phyloP scores from a whole-genome alignment of 2,888 invertebrate genomes.

The Philonicus albiceps region DNA sequence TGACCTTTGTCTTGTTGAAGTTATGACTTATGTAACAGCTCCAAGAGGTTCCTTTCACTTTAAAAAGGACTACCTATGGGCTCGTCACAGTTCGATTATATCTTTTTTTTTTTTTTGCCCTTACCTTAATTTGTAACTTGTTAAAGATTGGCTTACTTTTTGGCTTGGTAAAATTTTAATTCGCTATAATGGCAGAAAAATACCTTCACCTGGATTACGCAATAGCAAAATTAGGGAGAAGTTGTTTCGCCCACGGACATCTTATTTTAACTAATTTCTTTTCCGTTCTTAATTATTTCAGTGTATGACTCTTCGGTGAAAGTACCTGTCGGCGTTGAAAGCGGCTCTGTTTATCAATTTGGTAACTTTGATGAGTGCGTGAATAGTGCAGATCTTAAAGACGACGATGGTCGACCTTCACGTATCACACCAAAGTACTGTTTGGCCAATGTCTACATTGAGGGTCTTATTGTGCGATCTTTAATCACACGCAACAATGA shows the following conservation, averaged over 20 bases:
- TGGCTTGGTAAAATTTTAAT: not conserved
- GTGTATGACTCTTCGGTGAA: constrained; percentile 80
- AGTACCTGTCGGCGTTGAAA: constrained; percentile 72
- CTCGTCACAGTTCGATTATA: not conserved
- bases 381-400: constrained; percentile 54
- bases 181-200: not conserved
- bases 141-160: constrained; percentile 12
- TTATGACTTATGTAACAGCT: not conserved
- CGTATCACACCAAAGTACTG: constrained; percentile 68
- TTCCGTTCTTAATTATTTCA: constrained; percentile 57
- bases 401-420: constrained; percentile 52
- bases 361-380: constrained; percentile 80
- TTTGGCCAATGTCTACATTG: constrained; percentile 66
- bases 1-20: constrained; percentile 23
- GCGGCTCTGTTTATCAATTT: constrained; percentile 73
- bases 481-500: constrained; percentile 46
- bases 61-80: constrained; percentile 16
- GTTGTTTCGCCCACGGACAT: not conserved
- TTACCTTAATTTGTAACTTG: not conserved
- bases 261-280: not conserved
- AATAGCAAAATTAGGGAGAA: not conserved
- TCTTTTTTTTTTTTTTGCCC: not conserved
- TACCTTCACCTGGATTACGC: constrained; percentile 6
- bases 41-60: constrained; percentile 30
- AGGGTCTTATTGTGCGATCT: constrained; percentile 51